Evolutionary conservation across 2,113 vertebrate species (phyloP).

Genomic region (Parus major): DNA sequence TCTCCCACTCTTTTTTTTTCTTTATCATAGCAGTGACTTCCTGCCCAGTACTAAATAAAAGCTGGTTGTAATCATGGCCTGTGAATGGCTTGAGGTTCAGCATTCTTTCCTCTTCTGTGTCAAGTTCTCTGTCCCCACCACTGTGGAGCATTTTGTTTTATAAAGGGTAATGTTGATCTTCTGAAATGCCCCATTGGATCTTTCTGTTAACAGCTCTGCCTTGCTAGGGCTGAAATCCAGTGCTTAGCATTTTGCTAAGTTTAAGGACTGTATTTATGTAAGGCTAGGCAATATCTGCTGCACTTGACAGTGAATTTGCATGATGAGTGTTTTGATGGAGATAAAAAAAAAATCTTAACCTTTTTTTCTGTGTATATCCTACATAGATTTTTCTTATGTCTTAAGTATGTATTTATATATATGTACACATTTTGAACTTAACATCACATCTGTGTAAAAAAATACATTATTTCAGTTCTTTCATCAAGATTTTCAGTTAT

Average conservation of each 20-base stretch:
- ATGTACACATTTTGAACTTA: background rate
- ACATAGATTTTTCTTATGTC: background rate
- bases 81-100: background rate
- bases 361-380: background rate
- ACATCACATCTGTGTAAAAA: background rate
- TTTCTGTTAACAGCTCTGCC: background rate
- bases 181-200: background rate
- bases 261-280: background rate
- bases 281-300: background rate
- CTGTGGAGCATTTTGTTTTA: background rate
- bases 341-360: background rate
- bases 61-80: background rate
- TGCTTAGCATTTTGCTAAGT: background rate
- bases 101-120: slow-evolving; percentile 27
- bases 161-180: background rate
- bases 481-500: background rate
- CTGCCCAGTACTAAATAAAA: background rate
- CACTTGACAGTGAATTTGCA: background rate
- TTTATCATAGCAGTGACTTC: background rate
- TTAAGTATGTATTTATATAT: background rate
- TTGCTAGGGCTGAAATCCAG: background rate
- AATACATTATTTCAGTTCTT: background rate
- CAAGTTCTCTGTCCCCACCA: background rate
- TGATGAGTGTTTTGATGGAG: background rate
- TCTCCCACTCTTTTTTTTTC: background rate